A percentile compares a stretch with the other conserved stretches of the same genome.
phyloP scores from a whole-genome alignment of 1,140 invertebrate species.

The Palaemon carinicauda region DNA sequence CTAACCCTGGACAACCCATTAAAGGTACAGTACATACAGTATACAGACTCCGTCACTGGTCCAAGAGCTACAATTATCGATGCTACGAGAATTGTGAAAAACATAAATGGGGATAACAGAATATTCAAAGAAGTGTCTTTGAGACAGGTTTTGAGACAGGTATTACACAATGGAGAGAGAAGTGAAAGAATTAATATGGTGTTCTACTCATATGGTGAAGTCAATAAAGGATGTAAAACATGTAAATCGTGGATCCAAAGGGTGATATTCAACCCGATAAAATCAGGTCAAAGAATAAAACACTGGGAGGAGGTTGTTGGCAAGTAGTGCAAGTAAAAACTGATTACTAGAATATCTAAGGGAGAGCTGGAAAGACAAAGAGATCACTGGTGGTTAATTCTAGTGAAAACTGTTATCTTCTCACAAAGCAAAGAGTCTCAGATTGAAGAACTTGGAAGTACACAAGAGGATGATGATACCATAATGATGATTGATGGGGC shows the following conservation, averaged over 20 bases:
- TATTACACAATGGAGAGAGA: neutral
- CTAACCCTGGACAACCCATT: neutral
- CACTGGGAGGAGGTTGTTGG: constrained; percentile 2
- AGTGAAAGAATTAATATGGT: neutral
- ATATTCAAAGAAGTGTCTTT: neutral
- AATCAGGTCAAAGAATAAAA: neutral
- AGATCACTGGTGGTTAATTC: neutral
- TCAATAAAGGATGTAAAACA: neutral
- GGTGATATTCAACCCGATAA: too few relatives aligned
- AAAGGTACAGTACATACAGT: neutral
- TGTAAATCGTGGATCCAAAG: neutral
- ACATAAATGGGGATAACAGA: constrained; percentile 2
- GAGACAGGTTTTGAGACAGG: neutral
- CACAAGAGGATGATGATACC: neutral
- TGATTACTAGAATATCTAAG: neutral
- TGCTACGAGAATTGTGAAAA: neutral
- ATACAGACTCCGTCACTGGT: neutral
- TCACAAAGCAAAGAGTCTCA: neutral
- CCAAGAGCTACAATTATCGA: neutral
- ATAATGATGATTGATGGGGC: neutral
- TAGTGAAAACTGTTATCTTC: neutral
- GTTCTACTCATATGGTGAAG: neutral
- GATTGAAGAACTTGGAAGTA: neutral
- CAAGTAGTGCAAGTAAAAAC: constrained; percentile 3
- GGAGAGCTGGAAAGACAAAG: neutral